Conservation (phyloP, 2,113 vertebrate genomes). For the Acrocephalus kingi region DNA sequence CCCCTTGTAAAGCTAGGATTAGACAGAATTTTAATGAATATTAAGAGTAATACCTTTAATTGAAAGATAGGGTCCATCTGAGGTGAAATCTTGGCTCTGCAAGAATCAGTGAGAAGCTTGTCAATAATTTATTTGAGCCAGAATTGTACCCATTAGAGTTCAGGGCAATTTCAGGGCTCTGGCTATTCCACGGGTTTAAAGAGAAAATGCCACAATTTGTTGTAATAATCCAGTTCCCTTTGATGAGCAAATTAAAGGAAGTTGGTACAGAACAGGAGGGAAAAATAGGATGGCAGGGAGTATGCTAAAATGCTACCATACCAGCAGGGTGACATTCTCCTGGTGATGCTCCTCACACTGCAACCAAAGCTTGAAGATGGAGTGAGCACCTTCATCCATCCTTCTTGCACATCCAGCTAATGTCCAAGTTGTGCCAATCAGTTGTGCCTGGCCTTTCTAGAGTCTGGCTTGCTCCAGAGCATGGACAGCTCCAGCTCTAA, state of each 20-base stretch:
- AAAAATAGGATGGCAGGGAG: not conserved
- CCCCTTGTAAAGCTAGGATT: not conserved
- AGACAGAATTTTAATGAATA: conserved; percentile 37
- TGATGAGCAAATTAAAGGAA: conserved; percentile 25
- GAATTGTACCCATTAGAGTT: not conserved
- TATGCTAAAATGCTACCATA: not conserved
- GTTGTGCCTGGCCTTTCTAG: not conserved
- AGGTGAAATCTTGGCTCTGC: conserved; percentile 8
- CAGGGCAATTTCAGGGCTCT: not conserved
- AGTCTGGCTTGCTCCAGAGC: not conserved
- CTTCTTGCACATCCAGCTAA: not conserved
- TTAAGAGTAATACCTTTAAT: conserved; percentile 19
- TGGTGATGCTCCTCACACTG: not conserved
- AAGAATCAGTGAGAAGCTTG: not conserved
- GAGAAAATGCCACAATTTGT: conserved; percentile 30
- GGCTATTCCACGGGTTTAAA: not conserved
- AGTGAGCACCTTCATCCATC: not conserved
- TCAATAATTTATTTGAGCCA: not conserved
- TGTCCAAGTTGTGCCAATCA: not conserved
- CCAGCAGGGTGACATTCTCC: not conserved
- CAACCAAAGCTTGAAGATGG: fast-evolving
- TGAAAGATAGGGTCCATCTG: conserved; percentile 12
- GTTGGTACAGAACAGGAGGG: not conserved
- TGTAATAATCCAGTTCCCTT: not conserved
- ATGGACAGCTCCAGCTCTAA: not conserved